Percentiles rank a stretch among this genome's conserved stretches.
Evolutionary conservation across 2,113 vertebrate genomes (phyloP).

Genomic region (Psammodynastes pulverulentus): DNA sequence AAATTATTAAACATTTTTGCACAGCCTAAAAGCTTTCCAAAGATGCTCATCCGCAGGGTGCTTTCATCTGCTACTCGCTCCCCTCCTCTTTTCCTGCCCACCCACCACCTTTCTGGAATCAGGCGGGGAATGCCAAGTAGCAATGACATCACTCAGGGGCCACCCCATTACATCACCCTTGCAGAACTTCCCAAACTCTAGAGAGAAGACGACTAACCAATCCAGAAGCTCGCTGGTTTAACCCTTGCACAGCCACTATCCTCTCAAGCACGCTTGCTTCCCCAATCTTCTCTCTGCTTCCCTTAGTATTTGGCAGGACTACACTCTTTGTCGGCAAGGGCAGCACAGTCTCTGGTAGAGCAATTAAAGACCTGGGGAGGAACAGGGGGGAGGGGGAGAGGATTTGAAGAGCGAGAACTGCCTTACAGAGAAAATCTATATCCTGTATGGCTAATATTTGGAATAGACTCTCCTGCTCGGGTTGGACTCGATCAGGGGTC

Average conservation of each 20-base stretch:
- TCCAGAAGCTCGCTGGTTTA: constrained; percentile 39
- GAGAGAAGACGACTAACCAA: constrained; percentile 35
- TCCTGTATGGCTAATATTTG: too few relatives aligned
- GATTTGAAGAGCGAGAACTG: not conserved
- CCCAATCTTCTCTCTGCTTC: not conserved
- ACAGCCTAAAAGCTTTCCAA: not conserved
- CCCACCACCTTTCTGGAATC: too few relatives aligned
- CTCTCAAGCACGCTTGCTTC: not conserved
- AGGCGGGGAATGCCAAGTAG: constrained; percentile 25
- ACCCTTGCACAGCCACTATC: constrained; percentile 3
- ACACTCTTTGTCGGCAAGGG: not conserved
- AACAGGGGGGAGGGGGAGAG: too few relatives aligned
- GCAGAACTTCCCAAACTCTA: constrained; percentile 30
- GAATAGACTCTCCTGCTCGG: too few relatives aligned
- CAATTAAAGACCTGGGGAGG: not conserved
- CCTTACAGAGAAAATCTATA: not conserved
- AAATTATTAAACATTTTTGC: not conserved
- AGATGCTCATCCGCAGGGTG: not conserved
- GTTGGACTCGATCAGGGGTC: too few relatives aligned
- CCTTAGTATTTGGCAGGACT: not conserved
- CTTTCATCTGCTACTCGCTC: not conserved
- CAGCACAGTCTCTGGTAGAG: not conserved
- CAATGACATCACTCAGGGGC: constrained; percentile 43
- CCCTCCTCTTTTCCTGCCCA: not conserved
- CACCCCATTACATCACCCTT: constrained; percentile 59